Percentiles rank a stretch among this genome's conserved stretches.
Evolutionary conservation across 1,140 invertebrate genomes (phyloP).

Genomic region (Arion vulgaris): DNA sequence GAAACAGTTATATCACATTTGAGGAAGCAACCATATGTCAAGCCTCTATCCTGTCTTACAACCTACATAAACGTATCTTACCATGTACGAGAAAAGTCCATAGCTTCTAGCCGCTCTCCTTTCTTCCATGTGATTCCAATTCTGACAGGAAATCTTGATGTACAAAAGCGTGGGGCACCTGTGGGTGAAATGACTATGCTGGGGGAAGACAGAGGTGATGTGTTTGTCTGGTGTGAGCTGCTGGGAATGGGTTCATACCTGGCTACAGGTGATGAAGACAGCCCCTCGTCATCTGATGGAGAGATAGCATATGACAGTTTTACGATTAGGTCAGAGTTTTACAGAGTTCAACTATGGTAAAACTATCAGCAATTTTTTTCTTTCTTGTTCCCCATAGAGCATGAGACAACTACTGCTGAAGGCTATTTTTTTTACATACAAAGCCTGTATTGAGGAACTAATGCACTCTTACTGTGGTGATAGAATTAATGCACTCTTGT

Average conservation of each 20-base stretch:
- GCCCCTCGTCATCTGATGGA: not conserved
- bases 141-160: conserved; percentile 56
- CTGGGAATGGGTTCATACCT: not conserved
- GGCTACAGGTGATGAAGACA: not conserved
- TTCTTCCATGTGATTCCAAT: conserved; percentile 65
- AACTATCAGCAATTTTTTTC: no score
- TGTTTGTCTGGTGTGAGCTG: not conserved
- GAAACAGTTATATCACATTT: no score
- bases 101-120: conserved; percentile 67
- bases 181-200: conserved; percentile 6
- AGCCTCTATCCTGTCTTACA: no score
- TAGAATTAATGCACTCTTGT: no score
- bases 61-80: conserved; percentile 42
- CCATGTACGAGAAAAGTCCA: conserved; percentile 70
- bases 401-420: no score
- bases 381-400: no score
- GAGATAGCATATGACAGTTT: not conserved
- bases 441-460: no score
- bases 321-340: no score
- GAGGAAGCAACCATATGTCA: no score
- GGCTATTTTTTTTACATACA: no score
- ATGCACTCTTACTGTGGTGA: no score
- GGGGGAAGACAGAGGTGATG: not conserved
- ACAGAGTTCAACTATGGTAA: no score
- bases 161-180: not conserved